Base-by-base conservation (phyloP, 2,113 vertebrate genomes). In the Chaetodon auriga region DNA sequence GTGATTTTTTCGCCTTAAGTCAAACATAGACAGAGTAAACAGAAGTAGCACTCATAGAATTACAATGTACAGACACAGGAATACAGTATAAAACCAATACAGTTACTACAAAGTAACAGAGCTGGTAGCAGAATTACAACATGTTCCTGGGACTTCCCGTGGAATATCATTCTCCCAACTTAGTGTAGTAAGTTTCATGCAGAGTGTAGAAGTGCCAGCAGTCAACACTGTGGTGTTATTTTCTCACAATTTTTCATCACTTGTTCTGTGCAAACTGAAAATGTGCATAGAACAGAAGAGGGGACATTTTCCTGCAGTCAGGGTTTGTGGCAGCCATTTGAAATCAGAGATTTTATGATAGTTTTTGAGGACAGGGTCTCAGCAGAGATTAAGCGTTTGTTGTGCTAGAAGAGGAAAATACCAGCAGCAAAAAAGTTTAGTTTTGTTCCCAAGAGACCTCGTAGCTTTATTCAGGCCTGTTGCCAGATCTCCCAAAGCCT, bases 401-500 rank as follows among this genome's bases (percentile, higher is more conserved):
- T 68, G 19, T 65, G 30, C 18, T 55, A 6, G 55, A 68, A 41
- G 3, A 57, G 16, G 49, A 68, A 73, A 77, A 11, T 49, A 35
- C 30, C 18, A 25, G 49, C 51, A 71, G 78, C 65, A 45, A 9
- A 75, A 7, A 80, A 65, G 61, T 92, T 82, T 62, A 74, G 76
- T 82, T 71, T 41, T 69, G 72, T 58, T 58, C 72, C 43, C 60
- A 79, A 80, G 36, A 57, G 66, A 25, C 69, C 71, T 57, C 70
- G 71, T 45, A 63, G 83, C 68, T 90, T 86, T 73, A 78, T 87
- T 86, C 84, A 71, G 78, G 54, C 30, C 58, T 79, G 75, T 76
- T 90, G 83, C 84, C 87, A 86, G 72, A 85, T 74, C 43, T 88
- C 86, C 81, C 63, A 84, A 68, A 65, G 69, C 55, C 65, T 75